Evolutionary conservation across 1,140 invertebrate species (phyloP).

Genomic region (Drosophila nasuta): DNA sequence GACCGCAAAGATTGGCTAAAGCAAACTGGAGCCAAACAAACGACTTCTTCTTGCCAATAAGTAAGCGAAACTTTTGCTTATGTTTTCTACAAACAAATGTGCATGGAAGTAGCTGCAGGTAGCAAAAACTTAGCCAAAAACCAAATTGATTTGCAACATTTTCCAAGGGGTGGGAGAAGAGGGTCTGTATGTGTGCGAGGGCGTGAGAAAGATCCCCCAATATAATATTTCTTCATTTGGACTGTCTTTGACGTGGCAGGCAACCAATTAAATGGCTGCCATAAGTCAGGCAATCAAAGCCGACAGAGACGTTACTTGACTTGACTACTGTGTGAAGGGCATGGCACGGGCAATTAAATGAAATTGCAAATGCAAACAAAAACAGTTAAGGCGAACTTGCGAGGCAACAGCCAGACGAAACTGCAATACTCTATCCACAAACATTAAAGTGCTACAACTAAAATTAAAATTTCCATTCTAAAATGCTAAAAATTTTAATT

Average conservation of each 20-base stretch:
- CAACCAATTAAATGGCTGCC: slow-evolving; percentile 69
- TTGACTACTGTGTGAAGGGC: neutral
- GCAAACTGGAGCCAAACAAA: slow-evolving; percentile 44
- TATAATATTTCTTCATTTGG: slow-evolving; percentile 69
- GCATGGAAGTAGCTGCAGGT: slow-evolving; percentile 50
- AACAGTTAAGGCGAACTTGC: slow-evolving; percentile 6
- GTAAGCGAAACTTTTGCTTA: slow-evolving; percentile 74
- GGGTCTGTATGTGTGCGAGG: neutral
- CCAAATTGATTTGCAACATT: slow-evolving; percentile 75
- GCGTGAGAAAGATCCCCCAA: slow-evolving; percentile 13
- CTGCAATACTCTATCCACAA: slow-evolving; percentile 32
- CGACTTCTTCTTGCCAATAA: slow-evolving; percentile 63
- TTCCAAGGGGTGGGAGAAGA: slow-evolving; percentile 9
- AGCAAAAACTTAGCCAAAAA: slow-evolving; percentile 67
- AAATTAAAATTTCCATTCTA: too few species aligned
- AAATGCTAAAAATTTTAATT: neutral
- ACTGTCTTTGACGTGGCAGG: slow-evolving; percentile 69
- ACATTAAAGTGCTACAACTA: too few species aligned
- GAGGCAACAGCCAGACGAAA: slow-evolving; percentile 2
- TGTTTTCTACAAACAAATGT: slow-evolving; percentile 73
- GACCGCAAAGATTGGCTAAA: slow-evolving; percentile 3
- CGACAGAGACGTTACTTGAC: slow-evolving; percentile 30
- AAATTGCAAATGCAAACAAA: slow-evolving; percentile 63
- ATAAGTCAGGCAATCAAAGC: slow-evolving; percentile 71
- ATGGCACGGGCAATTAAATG: slow-evolving; percentile 52